phyloP scores from a whole-genome alignment of 2,797 vertebrate genomes.

The Neosilurus mollespiculum region DNA sequence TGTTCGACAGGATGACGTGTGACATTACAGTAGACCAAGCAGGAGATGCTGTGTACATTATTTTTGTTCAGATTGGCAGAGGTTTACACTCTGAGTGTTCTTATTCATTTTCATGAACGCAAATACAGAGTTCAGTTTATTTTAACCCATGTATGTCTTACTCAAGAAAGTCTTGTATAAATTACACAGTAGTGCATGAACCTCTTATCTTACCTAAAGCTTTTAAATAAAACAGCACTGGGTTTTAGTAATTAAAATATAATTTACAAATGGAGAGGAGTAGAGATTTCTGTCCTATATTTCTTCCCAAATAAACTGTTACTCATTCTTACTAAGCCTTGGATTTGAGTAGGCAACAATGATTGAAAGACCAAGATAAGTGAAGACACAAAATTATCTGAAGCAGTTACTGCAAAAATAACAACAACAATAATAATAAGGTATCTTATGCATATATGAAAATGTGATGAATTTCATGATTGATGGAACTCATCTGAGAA shows the following conservation, averaged over 20 bases:
- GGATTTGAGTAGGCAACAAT: constrained; percentile 31
- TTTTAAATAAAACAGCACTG: background rate
- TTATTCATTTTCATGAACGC: background rate
- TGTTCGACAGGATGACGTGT: too few relatives aligned
- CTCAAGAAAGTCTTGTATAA: background rate
- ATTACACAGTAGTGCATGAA: background rate
- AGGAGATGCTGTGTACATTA: too few relatives aligned
- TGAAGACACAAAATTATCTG: background rate
- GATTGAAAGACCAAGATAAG: background rate
- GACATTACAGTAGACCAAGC: too few relatives aligned
- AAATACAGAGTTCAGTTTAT: background rate
- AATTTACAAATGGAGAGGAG: background rate
- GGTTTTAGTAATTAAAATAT: background rate
- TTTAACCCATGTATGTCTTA: background rate
- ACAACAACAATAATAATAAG: background rate
- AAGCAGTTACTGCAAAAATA: background rate
- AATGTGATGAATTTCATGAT: background rate
- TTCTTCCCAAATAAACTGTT: background rate
- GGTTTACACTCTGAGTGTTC: too few relatives aligned
- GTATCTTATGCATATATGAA: background rate
- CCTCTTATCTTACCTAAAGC: background rate
- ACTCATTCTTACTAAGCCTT: background rate
- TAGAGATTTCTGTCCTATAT: background rate
- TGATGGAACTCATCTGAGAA: background rate
- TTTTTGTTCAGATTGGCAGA: too few relatives aligned